Base-by-base conservation (phyloP, 2,888 invertebrate genomes). In the Oxystoma pomonae region DNA sequence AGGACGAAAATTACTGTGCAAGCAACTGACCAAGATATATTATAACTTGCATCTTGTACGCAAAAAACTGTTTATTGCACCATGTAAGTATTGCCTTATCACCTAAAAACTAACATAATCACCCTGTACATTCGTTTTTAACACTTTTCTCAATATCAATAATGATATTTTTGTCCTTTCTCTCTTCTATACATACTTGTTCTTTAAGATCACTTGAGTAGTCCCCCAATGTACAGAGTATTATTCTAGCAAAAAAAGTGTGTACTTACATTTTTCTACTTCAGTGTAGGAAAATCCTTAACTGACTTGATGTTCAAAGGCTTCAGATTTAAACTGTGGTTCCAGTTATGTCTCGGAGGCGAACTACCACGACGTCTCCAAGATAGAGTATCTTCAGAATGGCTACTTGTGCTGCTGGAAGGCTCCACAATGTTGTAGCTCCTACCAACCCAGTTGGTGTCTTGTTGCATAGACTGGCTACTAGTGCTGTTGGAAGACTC, bases 301-400 rank as follows among this genome's bases (percentile, higher is more conserved):
- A 20, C 22, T 5, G 57, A 57, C 7, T 57, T 19, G n/a, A 57
- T 57, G 21, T 57, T 57, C 1, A 57, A 7, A 5, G 16, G 9
- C n/a, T 57, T 18, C 9, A 9, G 9, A 2, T 12, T 17, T 16
- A 21, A 53, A 17, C 2, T 53, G 16, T 12, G n/a, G 5, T 59
- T 50, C 63, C 63, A 63, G 16, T 22, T 0, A 57, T 56, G 55
- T 20, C 60, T 59, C 3, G 63, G 63, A 20, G 63, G 63, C 16
- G 63, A 63, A 18, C 59, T 56, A 17, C 0, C 49, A 16, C 56
- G 17, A 18, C 19, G 56, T 9, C 63, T 51, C 63, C 63, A 63
- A 16, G 59, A 18, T 16, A 60, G 21, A 9, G 16, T 20, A 16
- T 35, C 53, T n/a, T 61, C 52, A 2, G 61, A 61, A 19, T 21